phyloP scores from a whole-genome alignment of 2,888 invertebrate genomes.

The Parochlus steinenii region DNA sequence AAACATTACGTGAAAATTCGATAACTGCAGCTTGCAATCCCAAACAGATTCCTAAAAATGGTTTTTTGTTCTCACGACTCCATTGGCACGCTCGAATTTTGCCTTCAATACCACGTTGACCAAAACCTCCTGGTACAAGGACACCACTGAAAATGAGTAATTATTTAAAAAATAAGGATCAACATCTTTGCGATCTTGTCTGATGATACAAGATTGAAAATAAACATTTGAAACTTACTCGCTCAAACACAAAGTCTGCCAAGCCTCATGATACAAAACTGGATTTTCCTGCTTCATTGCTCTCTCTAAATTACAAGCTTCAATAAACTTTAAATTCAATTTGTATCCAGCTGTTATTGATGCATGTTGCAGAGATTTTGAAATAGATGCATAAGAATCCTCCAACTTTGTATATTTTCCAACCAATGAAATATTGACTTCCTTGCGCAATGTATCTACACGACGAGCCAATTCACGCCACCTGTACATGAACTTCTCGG shows the following conservation, averaged over 20 bases:
- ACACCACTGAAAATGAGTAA: slow-evolving; percentile 50
- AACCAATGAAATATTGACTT: slow-evolving; percentile 78
- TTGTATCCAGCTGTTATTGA: slow-evolving; percentile 70
- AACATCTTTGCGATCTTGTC: too few relatives aligned
- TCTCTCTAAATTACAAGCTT: slow-evolving; percentile 75
- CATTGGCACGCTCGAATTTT: slow-evolving; percentile 87
- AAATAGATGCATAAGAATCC: slow-evolving; percentile 93
- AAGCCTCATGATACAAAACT: slow-evolving; percentile 78
- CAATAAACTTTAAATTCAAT: slow-evolving; percentile 77
- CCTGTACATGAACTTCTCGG: slow-evolving; percentile 62
- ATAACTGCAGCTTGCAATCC: slow-evolving; percentile 94
- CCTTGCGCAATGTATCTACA: slow-evolving; percentile 65
- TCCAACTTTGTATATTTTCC: slow-evolving; percentile 93
- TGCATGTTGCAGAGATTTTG: slow-evolving; percentile 89
- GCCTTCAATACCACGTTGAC: slow-evolving; percentile 87
- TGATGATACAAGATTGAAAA: slow-evolving; percentile 10
- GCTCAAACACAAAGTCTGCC: slow-evolving; percentile 78
- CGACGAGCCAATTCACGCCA: slow-evolving; percentile 83
- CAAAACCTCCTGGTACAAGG: slow-evolving; percentile 96
- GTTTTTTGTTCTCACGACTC: slow-evolving; percentile 80
- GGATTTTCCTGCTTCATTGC: slow-evolving; percentile 56
- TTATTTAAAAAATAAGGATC: slow-evolving; percentile 6
- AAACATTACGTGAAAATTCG: slow-evolving; percentile 80
- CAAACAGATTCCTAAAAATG: slow-evolving; percentile 92
- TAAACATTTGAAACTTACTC: slow-evolving; percentile 41